phyloP scores from a whole-genome alignment of 2,888 invertebrate species.

The Ectemnius lituratus region DNA sequence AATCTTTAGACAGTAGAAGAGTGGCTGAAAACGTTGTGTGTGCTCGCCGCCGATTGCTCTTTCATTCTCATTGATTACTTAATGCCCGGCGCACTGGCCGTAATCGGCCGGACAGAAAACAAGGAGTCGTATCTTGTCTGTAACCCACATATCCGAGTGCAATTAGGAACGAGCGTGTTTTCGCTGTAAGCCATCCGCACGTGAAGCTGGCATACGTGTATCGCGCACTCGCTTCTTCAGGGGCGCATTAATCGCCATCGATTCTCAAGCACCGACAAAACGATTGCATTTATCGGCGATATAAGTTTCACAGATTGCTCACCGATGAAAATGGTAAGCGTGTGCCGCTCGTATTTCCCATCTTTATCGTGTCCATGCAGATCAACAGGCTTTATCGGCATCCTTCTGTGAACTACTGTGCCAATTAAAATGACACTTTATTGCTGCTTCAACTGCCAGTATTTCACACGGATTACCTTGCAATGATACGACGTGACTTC shows the following conservation, averaged over 20 bases:
- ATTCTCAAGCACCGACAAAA: constrained; percentile 1
- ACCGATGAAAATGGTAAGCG: background rate
- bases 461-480: too few species aligned
- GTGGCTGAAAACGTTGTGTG: too few species aligned
- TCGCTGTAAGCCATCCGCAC: constrained; percentile 28
- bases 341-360: background rate
- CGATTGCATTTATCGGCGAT: background rate
- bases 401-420: too few species aligned
- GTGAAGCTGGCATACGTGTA: constrained; percentile 8
- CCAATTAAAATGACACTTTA: too few species aligned
- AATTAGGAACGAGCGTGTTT: constrained; percentile 56
- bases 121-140: constrained; percentile 40
- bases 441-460: too few species aligned
- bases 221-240: constrained; percentile 17
- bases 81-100: constrained; percentile 29
- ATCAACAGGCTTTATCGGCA: too few species aligned
- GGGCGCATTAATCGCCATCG: constrained; percentile 32
- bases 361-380: background rate
- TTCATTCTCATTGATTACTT: constrained; percentile 46
- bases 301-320: background rate
- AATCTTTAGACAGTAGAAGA: too few species aligned
- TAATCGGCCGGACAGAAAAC: constrained; percentile 43
- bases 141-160: constrained; percentile 55
- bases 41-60: constrained; percentile 1
- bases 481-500: too few species aligned